phyloP scores from a whole-genome alignment of 37 sponge, comb jelly and placozoan species.

The Haliclona indistincta region DNA sequence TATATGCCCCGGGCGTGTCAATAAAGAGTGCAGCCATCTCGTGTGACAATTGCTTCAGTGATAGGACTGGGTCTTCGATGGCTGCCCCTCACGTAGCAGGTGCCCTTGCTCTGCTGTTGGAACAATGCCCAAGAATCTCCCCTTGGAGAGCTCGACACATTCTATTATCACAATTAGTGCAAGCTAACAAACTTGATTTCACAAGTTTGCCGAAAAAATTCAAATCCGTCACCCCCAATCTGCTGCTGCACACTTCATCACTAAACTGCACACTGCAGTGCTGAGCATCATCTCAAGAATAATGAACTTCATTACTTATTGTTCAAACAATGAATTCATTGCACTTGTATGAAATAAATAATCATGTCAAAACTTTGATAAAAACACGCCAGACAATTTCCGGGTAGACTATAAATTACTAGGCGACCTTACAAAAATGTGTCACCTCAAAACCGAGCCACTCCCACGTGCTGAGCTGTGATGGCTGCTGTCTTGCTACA shows the following conservation, averaged over 20 bases:
- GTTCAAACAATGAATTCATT: no score
- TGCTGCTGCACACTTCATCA: conserved; percentile 18
- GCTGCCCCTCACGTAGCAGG: conserved; percentile 73
- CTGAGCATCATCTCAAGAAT: not conserved
- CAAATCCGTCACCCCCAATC: conserved; percentile 35
- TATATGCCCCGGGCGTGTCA: conserved; percentile 61
- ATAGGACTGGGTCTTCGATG: conserved; percentile 46
- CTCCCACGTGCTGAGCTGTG: no score
- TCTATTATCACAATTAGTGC: conserved; percentile 28
- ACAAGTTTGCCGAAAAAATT: conserved; percentile 8
- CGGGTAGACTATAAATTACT: no score
- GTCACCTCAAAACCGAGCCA: no score
- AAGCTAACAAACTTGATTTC: conserved; percentile 15
- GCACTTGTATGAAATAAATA: no score
- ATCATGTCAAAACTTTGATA: no score
- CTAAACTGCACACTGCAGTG: conserved; percentile 32
- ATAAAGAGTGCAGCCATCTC: conserved; percentile 14
- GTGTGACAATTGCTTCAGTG: conserved; percentile 12
- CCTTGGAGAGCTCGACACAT: conserved; percentile 28
- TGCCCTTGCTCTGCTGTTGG: conserved; percentile 63
- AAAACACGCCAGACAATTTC: no score
- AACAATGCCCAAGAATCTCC: conserved; percentile 54
- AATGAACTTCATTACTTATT: no score
- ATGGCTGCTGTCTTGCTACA: no score
- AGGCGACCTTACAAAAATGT: no score